Base-by-base conservation (phyloP, 2,888 invertebrate genomes). In the Microctonus brassicae region DNA sequence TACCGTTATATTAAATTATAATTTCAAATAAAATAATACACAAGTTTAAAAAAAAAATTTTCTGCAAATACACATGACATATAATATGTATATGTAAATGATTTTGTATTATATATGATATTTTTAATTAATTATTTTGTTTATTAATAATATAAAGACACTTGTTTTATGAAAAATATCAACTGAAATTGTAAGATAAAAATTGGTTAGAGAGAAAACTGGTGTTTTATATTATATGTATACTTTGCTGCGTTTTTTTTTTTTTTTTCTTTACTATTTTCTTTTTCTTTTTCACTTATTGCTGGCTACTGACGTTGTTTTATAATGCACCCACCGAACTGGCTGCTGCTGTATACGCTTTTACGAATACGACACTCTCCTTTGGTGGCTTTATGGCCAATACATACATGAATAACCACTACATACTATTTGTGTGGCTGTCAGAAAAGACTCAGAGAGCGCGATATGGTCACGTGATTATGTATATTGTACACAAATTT, bases 391-490 rank as follows among this genome's bases (percentile, higher is more conserved):
- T 73, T 72, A 69, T 69, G 73, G 63, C 72, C 61, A 52, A 63
- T 66, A 65, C 69, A 61, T 52, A 62, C 57, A 29, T n/a, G n/a
- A n/a, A n/a, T n/a, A n/a, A n/a, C n/a, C 55, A 55, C 55, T 36
- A 2, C 36, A 36, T 10, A 17, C 17, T 47, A 20, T 47, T 47
- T 47, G 17, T 47, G 20, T 47, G 20, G 17, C 47, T 47, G 47
- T 47, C 47, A 47, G 7, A 47, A n/a, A n/a, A n/a, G 5, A n/a
- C 13, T n/a, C 39, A 66, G 34, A 69, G 60, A 69, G 61, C 75
- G 70, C 67, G 53, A 62, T 53, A 64, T 57, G 69, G 47, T 79
- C 79, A 80, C 79, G 79, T 79, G 79, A 78, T 72, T n/a, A n/a
- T n/a, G n/a, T 39, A 36, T 20, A 13, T 73, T 61, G 55, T 66